Evolutionary conservation across 2,888 invertebrate genomes (phyloP), one percentile per base, ranked within the genome.

Genomic region (Sclerodermus sp.): DNA sequence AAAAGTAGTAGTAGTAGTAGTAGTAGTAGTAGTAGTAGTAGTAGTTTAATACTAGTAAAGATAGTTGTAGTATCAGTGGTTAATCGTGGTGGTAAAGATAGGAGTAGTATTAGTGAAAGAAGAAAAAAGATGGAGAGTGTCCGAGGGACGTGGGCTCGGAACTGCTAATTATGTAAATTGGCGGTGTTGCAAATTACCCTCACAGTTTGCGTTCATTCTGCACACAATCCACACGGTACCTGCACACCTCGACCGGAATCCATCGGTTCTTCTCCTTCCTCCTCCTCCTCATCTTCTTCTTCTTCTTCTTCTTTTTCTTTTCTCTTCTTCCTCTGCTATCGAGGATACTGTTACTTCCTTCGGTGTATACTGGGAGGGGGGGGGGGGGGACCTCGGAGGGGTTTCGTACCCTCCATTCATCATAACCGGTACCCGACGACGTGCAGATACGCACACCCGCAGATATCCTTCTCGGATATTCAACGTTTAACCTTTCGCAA

Each of bases 101-200:
- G n/a, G n/a, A n/a, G n/a, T n/a, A n/a, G n/a, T n/a, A n/a, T n/a
- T n/a, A n/a, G n/a, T n/a, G n/a, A n/a, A n/a, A n/a, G n/a, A n/a
- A n/a, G 15, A 37, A 16, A 32, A 42, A 59, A 47, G n/a, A n/a
- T n/a, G 53, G 66, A 63, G 62, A 58, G 53, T 53, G 63, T 68
- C 58, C 62, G 67, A 58, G 59, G 70, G 66, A 67, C 69, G 64
- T 68, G 64, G 68, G 75, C 71, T 73, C 71, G 71, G 74, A 76
- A 76, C 77, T 75, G 75, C 77, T 77, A 77, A 77, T 77, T 77
- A 77, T 77, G 77, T 75, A 77, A 77, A 77, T 77, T 77, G 75
- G 71, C 72, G 71, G 75, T 77, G 76, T 77, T 77, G 77, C 77
- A 78, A 77, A 78, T 78, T 78, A 78, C 77, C 77, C 77, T 74